Percentiles rank a stretch among this genome's conserved stretches.
These are phyloP conservation scores for Thereva nobilitata DNA, from an alignment of 2,888 invertebrate genomes.

Conservation along the genomic window DNA sequence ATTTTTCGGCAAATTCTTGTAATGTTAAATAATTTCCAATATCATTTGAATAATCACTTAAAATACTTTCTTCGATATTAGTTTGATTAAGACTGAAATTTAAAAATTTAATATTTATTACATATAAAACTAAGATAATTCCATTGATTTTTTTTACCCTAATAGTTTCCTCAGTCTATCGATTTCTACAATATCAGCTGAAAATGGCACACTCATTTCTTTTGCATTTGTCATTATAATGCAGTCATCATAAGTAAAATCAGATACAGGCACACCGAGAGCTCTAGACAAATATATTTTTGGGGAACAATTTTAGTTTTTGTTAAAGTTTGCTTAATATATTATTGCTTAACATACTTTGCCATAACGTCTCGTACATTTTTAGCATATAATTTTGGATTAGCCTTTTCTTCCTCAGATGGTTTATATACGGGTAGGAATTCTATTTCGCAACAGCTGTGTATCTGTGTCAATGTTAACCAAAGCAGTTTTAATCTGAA, in stretches of 20 bases:
- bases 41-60: constrained; percentile 50
- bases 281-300: constrained; percentile 64
- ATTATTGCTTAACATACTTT: constrained; percentile 66
- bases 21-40: constrained; percentile 56
- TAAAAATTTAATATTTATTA: no score
- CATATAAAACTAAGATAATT: no score
- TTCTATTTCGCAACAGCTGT: constrained; percentile 87
- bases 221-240: constrained; percentile 82
- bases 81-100: constrained; percentile 50
- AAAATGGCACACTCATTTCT: constrained; percentile 77
- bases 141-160: constrained; percentile 63
- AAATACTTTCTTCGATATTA: constrained; percentile 61
- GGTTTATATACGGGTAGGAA: constrained; percentile 91
- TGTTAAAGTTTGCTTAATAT: background rate
- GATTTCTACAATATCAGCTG: constrained; percentile 75
- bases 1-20: constrained; percentile 65
- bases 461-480: constrained; percentile 85
- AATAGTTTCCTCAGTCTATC: constrained; percentile 75
- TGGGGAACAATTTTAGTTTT: background rate
- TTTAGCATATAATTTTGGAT: constrained; percentile 86
- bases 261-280: constrained; percentile 81
- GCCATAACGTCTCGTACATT: constrained; percentile 92
- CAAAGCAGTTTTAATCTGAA: constrained; percentile 79
- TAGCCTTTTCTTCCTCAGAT: constrained; percentile 79
- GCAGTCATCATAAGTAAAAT: constrained; percentile 93